phyloP scores from a whole-genome alignment of 2,888 invertebrate genomes.

The Pogonocherus hispidulus region DNA sequence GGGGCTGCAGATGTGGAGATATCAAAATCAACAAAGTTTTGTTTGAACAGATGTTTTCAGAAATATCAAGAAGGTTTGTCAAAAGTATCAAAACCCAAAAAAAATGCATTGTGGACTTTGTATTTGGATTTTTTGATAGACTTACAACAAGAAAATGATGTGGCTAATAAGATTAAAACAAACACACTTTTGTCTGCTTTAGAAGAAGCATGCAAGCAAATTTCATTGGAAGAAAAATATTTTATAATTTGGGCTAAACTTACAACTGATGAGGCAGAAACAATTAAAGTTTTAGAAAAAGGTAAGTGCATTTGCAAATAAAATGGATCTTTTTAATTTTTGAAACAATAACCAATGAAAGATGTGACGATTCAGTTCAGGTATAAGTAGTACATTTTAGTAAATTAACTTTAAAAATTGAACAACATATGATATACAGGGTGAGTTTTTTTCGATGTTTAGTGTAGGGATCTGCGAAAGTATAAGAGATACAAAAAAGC shows the following conservation, averaged over 20 bases:
- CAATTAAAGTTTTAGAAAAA: slow-evolving; percentile 52
- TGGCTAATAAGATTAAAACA: not conserved
- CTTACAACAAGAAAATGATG: slow-evolving; percentile 36
- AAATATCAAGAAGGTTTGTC: slow-evolving; percentile 57
- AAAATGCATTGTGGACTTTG: slow-evolving; percentile 52
- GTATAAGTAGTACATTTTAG: no score
- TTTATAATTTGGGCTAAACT: slow-evolving; percentile 62
- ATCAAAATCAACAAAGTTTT: slow-evolving; percentile 33
- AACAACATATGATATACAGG: no score
- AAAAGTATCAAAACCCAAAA: slow-evolving; percentile 46
- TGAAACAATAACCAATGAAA: no score
- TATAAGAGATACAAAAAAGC: no score
- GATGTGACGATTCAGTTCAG: no score
- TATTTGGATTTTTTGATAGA: slow-evolving; percentile 73
- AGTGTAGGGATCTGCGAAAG: no score
- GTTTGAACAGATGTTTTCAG: slow-evolving; percentile 54
- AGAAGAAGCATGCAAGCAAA: slow-evolving; percentile 42
- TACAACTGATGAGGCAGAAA: slow-evolving; percentile 50
- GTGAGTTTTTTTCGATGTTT: no score
- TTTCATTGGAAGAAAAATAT: slow-evolving; percentile 56
- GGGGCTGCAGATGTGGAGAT: not conserved
- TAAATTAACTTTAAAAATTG: no score
- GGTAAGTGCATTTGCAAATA: slow-evolving; percentile 28
- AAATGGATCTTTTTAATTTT: not conserved
- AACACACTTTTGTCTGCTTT: slow-evolving; percentile 66